Evolutionary conservation across 1,140 invertebrate species (phyloP), one percentile per base, ranked within the genome.

Genomic region (Drosophila watanabei): DNA sequence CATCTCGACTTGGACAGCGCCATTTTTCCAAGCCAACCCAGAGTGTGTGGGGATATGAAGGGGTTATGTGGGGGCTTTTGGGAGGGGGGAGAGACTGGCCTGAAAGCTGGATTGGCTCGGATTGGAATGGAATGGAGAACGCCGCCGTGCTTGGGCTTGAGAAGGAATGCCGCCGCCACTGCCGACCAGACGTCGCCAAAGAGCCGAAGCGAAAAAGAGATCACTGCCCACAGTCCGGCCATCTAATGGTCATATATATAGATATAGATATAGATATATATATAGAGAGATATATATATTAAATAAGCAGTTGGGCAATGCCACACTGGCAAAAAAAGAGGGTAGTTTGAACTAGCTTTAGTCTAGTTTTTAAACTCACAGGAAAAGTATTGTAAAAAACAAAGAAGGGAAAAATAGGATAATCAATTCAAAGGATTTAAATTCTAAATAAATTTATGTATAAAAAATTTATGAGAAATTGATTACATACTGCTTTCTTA

Each of bases 181-280:
- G 28, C 59, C 79, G 82, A 62, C 85, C 63, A 90, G 86, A 86
- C 86, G 85, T 75, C 85, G 85, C 85, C 83, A 87, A 35, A 69
- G 62, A 64, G 61, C 41, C 48, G 24, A 18, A 52, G 51, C 18
- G 32, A 69, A 64, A 62, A 71, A 59, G 33, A 71, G 69, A 73
- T 70, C 68, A 73, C 69, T 61, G 65, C 70, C 57, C 69, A 70
- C 80, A 84, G 59, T 58, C 45, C 65, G 46, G 46, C 52, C 41
- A 61, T 59, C 61, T 79, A 79, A 79, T 79, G 76, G 76, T 52
- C 82, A 60, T 41, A 66, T 66, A 37, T 37, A 37, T 59, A 28
- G 20, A 65, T 46, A 65, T 24, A 24, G 1, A 24, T 24, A 24
- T 2, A 46, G 3, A 24, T 46, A 69, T 69, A 35, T 24, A 24